Base-by-base conservation (phyloP, 2,888 invertebrate genomes). In the Scaptomyza flava region DNA sequence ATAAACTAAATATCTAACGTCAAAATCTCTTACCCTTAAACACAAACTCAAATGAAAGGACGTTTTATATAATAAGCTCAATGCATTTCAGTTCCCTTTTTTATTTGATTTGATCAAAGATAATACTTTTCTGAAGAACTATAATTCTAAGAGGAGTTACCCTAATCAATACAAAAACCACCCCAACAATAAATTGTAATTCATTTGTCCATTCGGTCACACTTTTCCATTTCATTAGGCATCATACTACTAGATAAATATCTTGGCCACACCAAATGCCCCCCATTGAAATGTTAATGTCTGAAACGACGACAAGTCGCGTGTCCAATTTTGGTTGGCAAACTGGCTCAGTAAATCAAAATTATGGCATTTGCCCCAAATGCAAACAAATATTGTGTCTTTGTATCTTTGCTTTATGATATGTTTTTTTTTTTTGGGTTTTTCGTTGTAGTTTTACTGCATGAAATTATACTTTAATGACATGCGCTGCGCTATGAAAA, bases 391-490 rank as follows among this genome's bases (percentile, higher is more conserved):
- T 57, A 48, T 51, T 17, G 34, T 53, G 9, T 56, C 14, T 34
- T 11, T 53, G 33, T 45, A 30, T 59, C 3, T 11, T 11, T 34
- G 36, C 48, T 50, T 59, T 31, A 17, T 17, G 17, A 17, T 17
- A 1, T 17, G 17, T 17, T 17, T 17, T 17, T 17, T 17, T n/a
- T n/a, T n/a, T n/a, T n/a, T n/a, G n/a, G n/a, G n/a, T n/a, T n/a
- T n/a, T n/a, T n/a, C n/a, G n/a, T n/a, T n/a, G n/a, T n/a, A n/a
- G 7, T 38, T 38, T 17, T 48, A 31, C n/a, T 56, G 20, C 50
- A 38, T 34, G 56, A 56, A 64, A 75, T 76, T 79, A 79, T 79
- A 76, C 60, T 57, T 60, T 76, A 76, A 79, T 79, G 79, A 70
- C 75, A 69, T 45, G 50, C 45, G 53, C 23, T 17, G 17, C 17